phyloP scores from a whole-genome alignment of 2,888 invertebrate species.

The Dione juno region DNA sequence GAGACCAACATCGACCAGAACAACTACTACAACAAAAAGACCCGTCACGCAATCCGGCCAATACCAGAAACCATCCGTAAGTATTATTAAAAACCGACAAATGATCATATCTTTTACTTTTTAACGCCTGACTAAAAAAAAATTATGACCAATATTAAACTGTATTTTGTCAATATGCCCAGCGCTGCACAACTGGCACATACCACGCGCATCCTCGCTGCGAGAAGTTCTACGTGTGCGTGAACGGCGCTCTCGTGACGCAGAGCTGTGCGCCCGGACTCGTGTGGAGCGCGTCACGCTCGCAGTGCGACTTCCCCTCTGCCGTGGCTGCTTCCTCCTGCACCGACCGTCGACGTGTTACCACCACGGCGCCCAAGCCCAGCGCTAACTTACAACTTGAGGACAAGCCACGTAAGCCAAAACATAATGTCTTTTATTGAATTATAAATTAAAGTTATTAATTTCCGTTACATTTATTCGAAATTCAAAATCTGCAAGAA shows the following conservation, averaged over 20 bases:
- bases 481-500: not conserved
- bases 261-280: slow-evolving; percentile 90
- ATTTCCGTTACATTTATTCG: no score
- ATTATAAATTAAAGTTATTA: not conserved
- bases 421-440: not conserved
- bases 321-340: slow-evolving; percentile 83
- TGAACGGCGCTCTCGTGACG: slow-evolving; percentile 87
- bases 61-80: slow-evolving; percentile 65
- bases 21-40: slow-evolving; percentile 57
- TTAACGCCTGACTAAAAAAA: no score
- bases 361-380: slow-evolving; percentile 57
- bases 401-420: slow-evolving; percentile 53
- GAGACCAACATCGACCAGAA: slow-evolving; percentile 39
- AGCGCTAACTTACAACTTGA: slow-evolving; percentile 55
- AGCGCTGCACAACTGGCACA: slow-evolving; percentile 87
- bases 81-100: not conserved
- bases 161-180: not conserved
- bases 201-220: slow-evolving; percentile 90
- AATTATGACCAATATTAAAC: no score
- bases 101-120: no score
- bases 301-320: slow-evolving; percentile 89
- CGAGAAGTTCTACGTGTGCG: slow-evolving; percentile 90
- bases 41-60: slow-evolving; percentile 55
- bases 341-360: slow-evolving; percentile 63
- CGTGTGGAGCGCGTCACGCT: slow-evolving; percentile 86